phyloP scores from a whole-genome alignment of 2,888 invertebrate species.

The Drosophila picticornis region DNA sequence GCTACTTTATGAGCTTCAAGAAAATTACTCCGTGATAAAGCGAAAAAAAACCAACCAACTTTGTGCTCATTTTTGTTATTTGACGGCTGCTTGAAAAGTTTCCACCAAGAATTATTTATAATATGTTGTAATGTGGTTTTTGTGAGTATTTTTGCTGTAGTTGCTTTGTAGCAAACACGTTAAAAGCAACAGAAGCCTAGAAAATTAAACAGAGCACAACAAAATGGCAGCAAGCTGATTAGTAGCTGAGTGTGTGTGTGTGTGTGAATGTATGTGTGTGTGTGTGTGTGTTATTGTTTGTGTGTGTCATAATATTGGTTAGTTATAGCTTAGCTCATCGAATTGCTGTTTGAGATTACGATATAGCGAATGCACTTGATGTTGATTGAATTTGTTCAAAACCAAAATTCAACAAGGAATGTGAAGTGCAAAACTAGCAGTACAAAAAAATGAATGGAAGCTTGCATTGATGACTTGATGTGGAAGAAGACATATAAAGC shows the following conservation, averaged over 20 bases:
- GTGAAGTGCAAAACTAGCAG: constrained; percentile 21
- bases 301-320: constrained; percentile 63
- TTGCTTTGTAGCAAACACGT: constrained; percentile 34
- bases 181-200: constrained; percentile 54
- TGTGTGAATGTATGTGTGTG: constrained; percentile 12
- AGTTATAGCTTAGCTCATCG: constrained; percentile 37
- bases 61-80: constrained; percentile 19
- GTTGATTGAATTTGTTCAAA: constrained; percentile 38
- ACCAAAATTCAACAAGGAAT: constrained; percentile 22
- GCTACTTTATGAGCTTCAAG: constrained; percentile 52
- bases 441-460: constrained; percentile 3
- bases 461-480: background rate
- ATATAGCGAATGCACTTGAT: constrained; percentile 63
- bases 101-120: constrained; percentile 73
- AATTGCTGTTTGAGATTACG: constrained; percentile 50
- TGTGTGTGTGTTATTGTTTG: constrained; percentile 24
- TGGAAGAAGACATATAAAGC: background rate
- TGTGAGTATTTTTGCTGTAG: constrained; percentile 24
- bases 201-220: constrained; percentile 82
- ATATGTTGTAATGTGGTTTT: constrained; percentile 66
- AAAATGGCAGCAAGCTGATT: constrained; percentile 60
- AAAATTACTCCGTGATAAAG: constrained; percentile 43
- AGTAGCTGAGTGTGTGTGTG: constrained; percentile 9
- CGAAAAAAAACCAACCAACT: constrained; percentile 11
- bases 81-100: constrained; percentile 53